Evolutionary conservation across 35 echinoderm and acorn worm genomes (phyloP).

Genomic region (Amphiura filiformis): DNA sequence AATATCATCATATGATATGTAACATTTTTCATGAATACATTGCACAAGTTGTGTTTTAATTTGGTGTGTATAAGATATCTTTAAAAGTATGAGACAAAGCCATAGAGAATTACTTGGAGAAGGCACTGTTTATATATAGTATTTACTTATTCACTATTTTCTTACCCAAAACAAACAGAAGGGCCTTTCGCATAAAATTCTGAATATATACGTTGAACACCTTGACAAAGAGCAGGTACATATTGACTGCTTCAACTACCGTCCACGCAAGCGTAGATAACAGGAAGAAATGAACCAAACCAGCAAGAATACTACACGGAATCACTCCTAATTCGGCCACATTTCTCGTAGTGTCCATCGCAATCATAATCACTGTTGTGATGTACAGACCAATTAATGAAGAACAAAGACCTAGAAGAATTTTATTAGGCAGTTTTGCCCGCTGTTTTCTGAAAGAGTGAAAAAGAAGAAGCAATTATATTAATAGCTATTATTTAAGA

Average conservation of each 20-base stretch:
- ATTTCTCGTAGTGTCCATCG: constrained; percentile 44
- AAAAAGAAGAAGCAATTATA: no score
- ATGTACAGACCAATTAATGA: constrained; percentile 59
- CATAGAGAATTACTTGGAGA: background rate
- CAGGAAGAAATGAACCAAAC: constrained; percentile 62
- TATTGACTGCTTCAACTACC: constrained; percentile 69
- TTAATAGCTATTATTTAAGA: no score
- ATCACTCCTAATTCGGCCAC: constrained; percentile 27
- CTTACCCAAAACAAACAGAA: constrained; percentile 55
- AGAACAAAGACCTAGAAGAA: constrained; percentile 55
- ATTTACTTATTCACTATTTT: background rate
- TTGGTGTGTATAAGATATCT: background rate
- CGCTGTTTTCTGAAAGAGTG: constrained; percentile 49
- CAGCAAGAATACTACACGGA: constrained; percentile 60
- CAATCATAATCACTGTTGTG: constrained; percentile 49
- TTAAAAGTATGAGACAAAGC: background rate
- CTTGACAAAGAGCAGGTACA: constrained; percentile 66
- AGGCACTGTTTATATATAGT: background rate
- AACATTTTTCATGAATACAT: constrained; percentile 15
- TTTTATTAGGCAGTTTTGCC: constrained; percentile 51
- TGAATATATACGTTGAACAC: constrained; percentile 55
- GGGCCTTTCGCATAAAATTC: constrained; percentile 60
- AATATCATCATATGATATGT: no score
- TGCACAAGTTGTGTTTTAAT: background rate
- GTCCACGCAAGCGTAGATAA: constrained; percentile 67